Base-by-base conservation (phyloP, 1,140 invertebrate species). In the Plectus sambesii region DNA sequence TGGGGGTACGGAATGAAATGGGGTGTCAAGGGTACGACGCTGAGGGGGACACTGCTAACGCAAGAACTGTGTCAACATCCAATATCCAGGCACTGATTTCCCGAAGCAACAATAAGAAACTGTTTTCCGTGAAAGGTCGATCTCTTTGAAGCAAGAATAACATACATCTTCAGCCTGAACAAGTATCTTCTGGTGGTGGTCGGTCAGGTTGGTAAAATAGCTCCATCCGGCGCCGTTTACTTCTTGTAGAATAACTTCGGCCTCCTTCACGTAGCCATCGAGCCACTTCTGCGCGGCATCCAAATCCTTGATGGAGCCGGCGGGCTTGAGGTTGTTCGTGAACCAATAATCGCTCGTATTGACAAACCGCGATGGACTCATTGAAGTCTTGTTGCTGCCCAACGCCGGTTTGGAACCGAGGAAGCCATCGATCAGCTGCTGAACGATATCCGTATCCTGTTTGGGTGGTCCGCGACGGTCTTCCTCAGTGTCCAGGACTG, bases 371-470 rank as follows among this genome's bases (percentile, higher is more conserved):
- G 59, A 47, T 6, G 56, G 55, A 37, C 47, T 58, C 27, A 59
- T 40, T 60, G 38, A 62, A 62, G 6, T 48, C 30, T 17, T 49
- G 36, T 42, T n/a, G 33, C n/a, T 62, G 42, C 8, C 47, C 60
- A 6, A 51, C 6, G 9, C 56, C 51, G 15, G 59, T 60, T 40
- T 62, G 59, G 46, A 62, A 62, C 24, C n/a, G n/a, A 60, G 48
- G 43, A 60, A 60, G 19, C 60, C 46, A 40, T 60, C 60, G 15
- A 60, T 51, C 9, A 60, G 37, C 24, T 57, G 39, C 48, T 60
- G 55, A 39, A 60, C 62, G 12, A 42, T 43, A 8, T 62, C 59
- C 42, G 62, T 62, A 41, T 60, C 59, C n/a, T n/a, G n/a, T n/a
- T n/a, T n/a, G n/a, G n/a, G n/a, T n/a, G n/a, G n/a, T n/a, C n/a